phyloP scores from a whole-genome alignment of 2,888 invertebrate genomes.

The Bimastos eiseni region DNA sequence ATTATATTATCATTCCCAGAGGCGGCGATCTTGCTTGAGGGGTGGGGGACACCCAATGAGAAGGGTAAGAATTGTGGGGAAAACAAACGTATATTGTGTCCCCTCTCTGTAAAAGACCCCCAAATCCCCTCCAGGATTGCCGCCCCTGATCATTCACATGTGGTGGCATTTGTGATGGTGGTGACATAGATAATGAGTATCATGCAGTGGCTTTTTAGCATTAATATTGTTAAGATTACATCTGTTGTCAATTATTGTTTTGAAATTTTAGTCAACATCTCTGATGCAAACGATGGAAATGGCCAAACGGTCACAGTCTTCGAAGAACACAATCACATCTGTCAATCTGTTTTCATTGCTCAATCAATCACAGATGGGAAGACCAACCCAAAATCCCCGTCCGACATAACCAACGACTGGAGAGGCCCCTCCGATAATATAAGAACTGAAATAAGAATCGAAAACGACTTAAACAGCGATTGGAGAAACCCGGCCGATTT shows the following conservation, averaged over 20 bases:
- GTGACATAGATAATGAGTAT: too few species aligned
- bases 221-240: too few species aligned
- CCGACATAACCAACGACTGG: neutral
- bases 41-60: too few species aligned
- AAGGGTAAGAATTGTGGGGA: too few species aligned
- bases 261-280: constrained; percentile 16
- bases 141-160: too few species aligned
- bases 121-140: too few species aligned
- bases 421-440: neutral
- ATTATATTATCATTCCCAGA: too few species aligned
- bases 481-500: neutral
- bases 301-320: constrained; percentile 16
- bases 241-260: neutral
- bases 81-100: too few species aligned
- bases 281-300: neutral
- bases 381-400: neutral
- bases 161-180: too few species aligned
- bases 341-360: constrained; percentile 4
- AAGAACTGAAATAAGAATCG: neutral
- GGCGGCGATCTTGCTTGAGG: too few species aligned
- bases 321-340: constrained; percentile 16
- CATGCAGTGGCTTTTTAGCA: too few species aligned
- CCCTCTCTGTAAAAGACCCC: too few species aligned
- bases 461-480: neutral
- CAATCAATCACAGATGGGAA: neutral